Percentiles rank a stretch among this genome's conserved stretches.
Conservation (phyloP, 2,888 invertebrate genomes). For the Orchesellides sinensis region DNA sequence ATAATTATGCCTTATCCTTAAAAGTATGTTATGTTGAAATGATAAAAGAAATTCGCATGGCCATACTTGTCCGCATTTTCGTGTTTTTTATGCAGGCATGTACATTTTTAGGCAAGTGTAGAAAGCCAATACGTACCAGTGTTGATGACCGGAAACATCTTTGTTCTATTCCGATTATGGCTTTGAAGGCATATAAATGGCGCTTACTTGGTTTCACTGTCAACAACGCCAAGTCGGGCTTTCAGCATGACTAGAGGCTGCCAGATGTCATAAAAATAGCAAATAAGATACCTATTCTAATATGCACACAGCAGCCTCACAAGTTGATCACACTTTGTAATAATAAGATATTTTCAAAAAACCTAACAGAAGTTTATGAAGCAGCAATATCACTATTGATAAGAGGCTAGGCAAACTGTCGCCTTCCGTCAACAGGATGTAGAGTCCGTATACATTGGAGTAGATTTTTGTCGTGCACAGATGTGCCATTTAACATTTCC, state of each 20-base stretch:
- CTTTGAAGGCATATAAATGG: neutral
- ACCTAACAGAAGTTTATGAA: too few species aligned
- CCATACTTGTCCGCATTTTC: neutral
- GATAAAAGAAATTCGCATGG: neutral
- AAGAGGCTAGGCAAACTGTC: too few species aligned
- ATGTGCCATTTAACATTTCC: too few species aligned
- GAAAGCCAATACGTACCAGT: too few species aligned
- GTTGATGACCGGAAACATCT: conserved; percentile 21
- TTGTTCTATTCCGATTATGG: conserved; percentile 45
- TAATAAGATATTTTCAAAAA: too few species aligned
- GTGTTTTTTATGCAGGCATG: neutral
- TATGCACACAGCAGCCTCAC: neutral
- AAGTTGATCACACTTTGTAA: neutral
- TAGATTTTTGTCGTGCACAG: too few species aligned
- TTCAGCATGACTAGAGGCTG: neutral
- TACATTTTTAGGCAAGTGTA: conserved; percentile 40
- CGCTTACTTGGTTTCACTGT: conserved; percentile 8
- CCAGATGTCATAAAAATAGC: neutral
- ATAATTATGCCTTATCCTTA: conserved; percentile 24
- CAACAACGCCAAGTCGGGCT: too few species aligned
- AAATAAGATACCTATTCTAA: neutral
- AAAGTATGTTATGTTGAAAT: neutral
- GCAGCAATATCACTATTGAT: too few species aligned
- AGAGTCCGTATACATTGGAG: too few species aligned
- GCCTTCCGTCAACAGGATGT: too few species aligned